Percentiles rank a stretch among this genome's conserved stretches.
phyloP scores from a whole-genome alignment of 2,797 vertebrate genomes.

The Paedocypris micromegethes region DNA sequence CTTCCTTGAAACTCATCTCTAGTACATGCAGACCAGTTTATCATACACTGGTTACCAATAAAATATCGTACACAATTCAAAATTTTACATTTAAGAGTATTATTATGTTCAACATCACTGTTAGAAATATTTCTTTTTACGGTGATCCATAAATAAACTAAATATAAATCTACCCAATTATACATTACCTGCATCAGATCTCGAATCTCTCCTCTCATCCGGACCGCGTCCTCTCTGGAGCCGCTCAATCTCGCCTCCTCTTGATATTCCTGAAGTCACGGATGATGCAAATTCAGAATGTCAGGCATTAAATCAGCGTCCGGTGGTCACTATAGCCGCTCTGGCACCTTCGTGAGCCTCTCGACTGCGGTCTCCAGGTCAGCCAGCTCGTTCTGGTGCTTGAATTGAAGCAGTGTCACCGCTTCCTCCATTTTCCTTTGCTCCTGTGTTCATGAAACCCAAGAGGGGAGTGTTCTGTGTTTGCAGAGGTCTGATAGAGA shows the following conservation, averaged over 20 bases:
- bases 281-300: background rate
- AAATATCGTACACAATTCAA: no score
- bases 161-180: background rate
- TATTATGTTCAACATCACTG: no score
- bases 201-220: constrained; percentile 56
- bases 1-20: no score
- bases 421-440: constrained; percentile 61
- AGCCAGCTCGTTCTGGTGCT: constrained; percentile 60
- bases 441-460: constrained; percentile 61
- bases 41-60: no score
- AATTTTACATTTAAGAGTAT: no score
- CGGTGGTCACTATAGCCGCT: no score
- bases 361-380: constrained; percentile 64
- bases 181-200: constrained; percentile 59
- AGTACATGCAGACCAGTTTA: no score
- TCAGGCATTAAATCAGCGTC: background rate
- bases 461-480: constrained; percentile 45
- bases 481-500: constrained; percentile 45
- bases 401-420: constrained; percentile 59
- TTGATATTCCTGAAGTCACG: constrained; percentile 52
- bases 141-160: no score
- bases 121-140: no score
- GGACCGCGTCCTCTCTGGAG: constrained; percentile 60
- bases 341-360: constrained; percentile 60
- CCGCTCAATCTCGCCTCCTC: constrained; percentile 51